These are phyloP conservation scores for Lasioglossum albipes DNA, from an alignment of 1,140 invertebrate genomes.

Conservation along the genomic window DNA sequence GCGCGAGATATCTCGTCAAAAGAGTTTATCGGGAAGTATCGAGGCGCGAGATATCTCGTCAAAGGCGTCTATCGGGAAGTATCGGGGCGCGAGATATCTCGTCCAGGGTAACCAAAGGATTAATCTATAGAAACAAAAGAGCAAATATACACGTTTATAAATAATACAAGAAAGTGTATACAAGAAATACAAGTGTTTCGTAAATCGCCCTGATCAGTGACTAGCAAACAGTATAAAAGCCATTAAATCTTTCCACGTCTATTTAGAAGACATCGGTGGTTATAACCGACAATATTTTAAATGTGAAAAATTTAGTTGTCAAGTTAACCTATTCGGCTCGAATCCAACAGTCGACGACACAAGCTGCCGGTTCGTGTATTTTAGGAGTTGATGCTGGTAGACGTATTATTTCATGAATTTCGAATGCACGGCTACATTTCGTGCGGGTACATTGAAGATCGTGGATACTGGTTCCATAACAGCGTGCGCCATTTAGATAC, in stretches of 20 bases:
- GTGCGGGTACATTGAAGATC: slow-evolving; percentile 57
- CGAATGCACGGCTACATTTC: slow-evolving; percentile 46
- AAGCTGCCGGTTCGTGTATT: slow-evolving; percentile 43
- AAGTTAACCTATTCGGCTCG: slow-evolving; percentile 49
- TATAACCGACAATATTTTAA: slow-evolving; percentile 23
- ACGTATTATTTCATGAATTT: slow-evolving; percentile 61
- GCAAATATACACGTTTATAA: no score
- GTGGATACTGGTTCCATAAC: slow-evolving; percentile 52
- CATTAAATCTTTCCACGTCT: not conserved
- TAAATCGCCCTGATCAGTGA: no score
- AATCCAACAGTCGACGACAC: slow-evolving; percentile 46
- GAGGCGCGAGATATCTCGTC: no score
- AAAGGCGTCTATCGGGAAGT: no score
- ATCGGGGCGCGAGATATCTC: no score
- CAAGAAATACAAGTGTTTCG: no score
- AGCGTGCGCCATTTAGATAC: slow-evolving; percentile 57
- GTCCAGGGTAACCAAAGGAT: no score
- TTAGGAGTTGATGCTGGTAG: slow-evolving; percentile 57
- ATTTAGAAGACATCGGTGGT: not conserved
- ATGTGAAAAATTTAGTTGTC: slow-evolving; percentile 46
- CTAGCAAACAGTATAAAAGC: no score
- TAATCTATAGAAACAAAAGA: no score
- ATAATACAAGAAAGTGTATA: no score
- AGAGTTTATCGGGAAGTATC: no score
- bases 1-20: no score